Percentiles rank a stretch among this genome's conserved stretches.
Evolutionary conservation across 2,113 vertebrate species (phyloP).

Genomic region (Chionis minor): DNA sequence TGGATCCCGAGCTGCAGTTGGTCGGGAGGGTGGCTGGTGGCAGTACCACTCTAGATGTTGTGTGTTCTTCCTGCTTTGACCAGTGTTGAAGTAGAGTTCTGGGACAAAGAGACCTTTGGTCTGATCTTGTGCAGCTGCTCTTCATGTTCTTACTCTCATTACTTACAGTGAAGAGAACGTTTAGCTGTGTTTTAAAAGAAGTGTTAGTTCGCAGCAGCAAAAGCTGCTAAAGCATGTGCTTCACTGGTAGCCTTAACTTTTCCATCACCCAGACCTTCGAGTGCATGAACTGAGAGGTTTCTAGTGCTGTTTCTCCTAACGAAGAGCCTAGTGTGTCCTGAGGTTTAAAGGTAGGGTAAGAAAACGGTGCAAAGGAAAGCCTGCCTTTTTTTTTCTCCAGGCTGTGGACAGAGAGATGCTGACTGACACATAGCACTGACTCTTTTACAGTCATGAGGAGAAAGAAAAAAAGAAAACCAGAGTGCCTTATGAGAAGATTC

Average conservation of each 20-base stretch:
- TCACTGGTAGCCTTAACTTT: neutral
- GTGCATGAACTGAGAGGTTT: neutral
- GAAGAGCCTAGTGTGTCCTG: neutral
- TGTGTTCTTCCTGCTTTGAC: neutral
- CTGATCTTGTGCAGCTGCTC: neutral
- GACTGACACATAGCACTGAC: neutral
- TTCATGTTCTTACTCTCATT: neutral
- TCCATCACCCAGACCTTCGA: neutral
- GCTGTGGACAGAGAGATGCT: neutral
- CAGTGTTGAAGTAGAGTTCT: neutral
- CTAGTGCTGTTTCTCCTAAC: neutral
- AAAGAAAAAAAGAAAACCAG: too few species aligned
- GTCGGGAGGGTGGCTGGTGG: fast-evolving
- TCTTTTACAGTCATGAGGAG: neutral
- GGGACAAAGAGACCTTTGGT: neutral
- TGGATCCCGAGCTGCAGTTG: neutral
- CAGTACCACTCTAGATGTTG: neutral
- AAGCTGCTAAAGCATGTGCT: neutral
- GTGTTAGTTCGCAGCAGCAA: neutral
- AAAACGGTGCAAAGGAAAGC: neutral
- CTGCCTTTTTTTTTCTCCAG: neutral
- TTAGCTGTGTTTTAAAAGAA: neutral
- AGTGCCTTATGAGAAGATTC: neutral
- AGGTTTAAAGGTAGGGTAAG: neutral
- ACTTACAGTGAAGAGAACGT: neutral